phyloP scores from a whole-genome alignment of 2,113 vertebrate genomes.

The Sinocyclocheilus anophthalmus region DNA sequence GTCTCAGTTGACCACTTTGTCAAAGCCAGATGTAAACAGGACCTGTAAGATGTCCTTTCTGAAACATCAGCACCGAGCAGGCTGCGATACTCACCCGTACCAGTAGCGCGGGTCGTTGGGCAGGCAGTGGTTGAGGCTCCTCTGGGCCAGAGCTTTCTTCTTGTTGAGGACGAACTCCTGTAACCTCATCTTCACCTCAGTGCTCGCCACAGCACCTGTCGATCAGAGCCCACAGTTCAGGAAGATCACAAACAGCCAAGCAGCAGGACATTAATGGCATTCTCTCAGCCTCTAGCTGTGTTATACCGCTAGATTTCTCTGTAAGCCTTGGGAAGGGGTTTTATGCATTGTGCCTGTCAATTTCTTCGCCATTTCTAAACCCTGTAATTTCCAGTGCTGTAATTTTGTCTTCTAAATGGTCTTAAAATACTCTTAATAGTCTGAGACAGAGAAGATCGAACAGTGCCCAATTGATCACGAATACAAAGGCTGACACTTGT shows the following conservation, averaged over 20 bases:
- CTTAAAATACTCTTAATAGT: too few relatives aligned
- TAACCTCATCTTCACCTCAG: slow-evolving; percentile 96
- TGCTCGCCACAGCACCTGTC: slow-evolving; percentile 94
- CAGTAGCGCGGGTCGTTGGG: slow-evolving; percentile 92
- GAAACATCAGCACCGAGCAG: background rate
- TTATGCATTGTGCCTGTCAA: too few relatives aligned
- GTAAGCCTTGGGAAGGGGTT: too few relatives aligned
- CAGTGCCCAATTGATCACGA: too few relatives aligned
- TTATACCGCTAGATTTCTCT: too few relatives aligned
- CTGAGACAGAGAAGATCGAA: too few relatives aligned
- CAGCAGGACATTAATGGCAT: background rate
- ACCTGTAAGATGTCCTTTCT: background rate
- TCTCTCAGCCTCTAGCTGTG: too few relatives aligned
- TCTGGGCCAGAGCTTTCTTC: slow-evolving; percentile 95
- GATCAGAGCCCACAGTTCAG: slow-evolving; percentile 33
- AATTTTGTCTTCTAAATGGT: too few relatives aligned
- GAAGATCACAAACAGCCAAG: background rate
- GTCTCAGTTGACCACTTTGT: background rate
- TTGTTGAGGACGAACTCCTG: slow-evolving; percentile 98
- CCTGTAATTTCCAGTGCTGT: too few relatives aligned
- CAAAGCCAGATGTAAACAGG: background rate
- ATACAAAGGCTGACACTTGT: too few relatives aligned
- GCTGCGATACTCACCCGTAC: slow-evolving; percentile 84
- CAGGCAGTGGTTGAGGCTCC: slow-evolving; percentile 94
- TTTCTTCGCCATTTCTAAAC: too few relatives aligned